phyloP scores from a whole-genome alignment of 2,113 vertebrate genomes.

The Lampris megalopsis region DNA sequence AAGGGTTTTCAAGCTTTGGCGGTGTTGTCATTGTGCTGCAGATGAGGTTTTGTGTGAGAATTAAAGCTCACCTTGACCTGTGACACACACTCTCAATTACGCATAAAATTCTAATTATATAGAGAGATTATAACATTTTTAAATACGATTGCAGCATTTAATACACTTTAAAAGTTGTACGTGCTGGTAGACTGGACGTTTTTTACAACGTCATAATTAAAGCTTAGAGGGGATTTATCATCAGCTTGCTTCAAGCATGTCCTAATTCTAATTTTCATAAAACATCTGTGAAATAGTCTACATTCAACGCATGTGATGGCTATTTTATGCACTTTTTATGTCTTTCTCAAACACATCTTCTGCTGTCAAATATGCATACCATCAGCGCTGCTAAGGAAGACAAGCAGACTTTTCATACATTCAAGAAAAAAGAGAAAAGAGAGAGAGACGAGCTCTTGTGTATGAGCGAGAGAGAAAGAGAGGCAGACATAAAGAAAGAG shows the following conservation, averaged over 20 bases:
- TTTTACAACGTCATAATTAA: slow-evolving; percentile 85
- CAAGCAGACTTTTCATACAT: slow-evolving; percentile 49
- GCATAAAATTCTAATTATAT: slow-evolving; percentile 86
- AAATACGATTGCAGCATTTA: slow-evolving; percentile 88
- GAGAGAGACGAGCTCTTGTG: slow-evolving; percentile 32
- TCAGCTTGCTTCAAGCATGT: slow-evolving; percentile 82
- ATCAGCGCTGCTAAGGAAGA: slow-evolving; percentile 49
- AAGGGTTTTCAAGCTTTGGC: slow-evolving; percentile 66
- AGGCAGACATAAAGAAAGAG: slow-evolving; percentile 47
- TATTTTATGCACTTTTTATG: slow-evolving; percentile 63
- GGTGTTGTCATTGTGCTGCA: slow-evolving; percentile 72
- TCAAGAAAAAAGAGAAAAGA: slow-evolving; percentile 23
- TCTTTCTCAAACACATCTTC: slow-evolving; percentile 58
- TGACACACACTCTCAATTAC: slow-evolving; percentile 81
- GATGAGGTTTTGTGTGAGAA: slow-evolving; percentile 78
- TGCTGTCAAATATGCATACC: slow-evolving; percentile 49
- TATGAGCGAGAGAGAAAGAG: slow-evolving; percentile 42
- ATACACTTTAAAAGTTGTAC: slow-evolving; percentile 88
- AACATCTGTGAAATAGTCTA: slow-evolving; percentile 83
- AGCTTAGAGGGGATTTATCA: slow-evolving; percentile 86
- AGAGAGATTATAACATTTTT: slow-evolving; percentile 85
- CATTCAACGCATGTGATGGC: slow-evolving; percentile 79
- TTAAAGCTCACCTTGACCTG: slow-evolving; percentile 86
- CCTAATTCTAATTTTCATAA: slow-evolving; percentile 87
- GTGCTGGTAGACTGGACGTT: slow-evolving; percentile 73